Evolutionary conservation across 2,797 vertebrate species (phyloP).

Genomic region (Danio jaintianensis): DNA sequence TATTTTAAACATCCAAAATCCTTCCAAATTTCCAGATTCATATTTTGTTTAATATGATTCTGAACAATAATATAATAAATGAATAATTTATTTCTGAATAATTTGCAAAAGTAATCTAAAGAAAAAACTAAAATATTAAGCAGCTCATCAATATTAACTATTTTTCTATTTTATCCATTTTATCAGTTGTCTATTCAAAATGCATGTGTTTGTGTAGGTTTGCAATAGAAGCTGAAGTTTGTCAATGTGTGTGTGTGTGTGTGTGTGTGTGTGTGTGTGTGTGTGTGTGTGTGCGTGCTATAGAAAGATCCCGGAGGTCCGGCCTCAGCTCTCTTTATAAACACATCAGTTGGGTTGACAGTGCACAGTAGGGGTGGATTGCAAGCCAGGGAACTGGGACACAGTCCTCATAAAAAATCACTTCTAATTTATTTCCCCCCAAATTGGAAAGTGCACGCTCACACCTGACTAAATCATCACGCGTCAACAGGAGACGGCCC

Average conservation of each 20-base stretch:
- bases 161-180: no score
- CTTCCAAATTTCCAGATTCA: no score
- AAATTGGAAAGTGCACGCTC: slow-evolving; percentile 99
- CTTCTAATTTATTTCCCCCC: slow-evolving; percentile 99
- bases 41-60: no score
- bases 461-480: slow-evolving; percentile 99
- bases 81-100: no score
- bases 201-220: no score
- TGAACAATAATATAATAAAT: no score
- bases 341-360: slow-evolving; percentile 97
- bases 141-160: no score
- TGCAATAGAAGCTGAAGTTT: no score
- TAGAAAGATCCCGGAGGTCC: slow-evolving; percentile 56
- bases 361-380: slow-evolving; percentile 75
- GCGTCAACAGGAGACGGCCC: slow-evolving; percentile 95
- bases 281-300: slow-evolving; percentile 51
- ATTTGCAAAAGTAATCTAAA: no score
- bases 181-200: no score
- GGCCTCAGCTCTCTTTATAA: slow-evolving; percentile 88
- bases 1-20: neutral
- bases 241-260: slow-evolving; percentile 53
- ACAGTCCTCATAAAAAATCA: slow-evolving; percentile 93
- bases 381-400: slow-evolving; percentile 88
- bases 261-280: slow-evolving; percentile 26
- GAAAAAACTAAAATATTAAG: no score